phyloP scores from a whole-genome alignment of 2,113 vertebrate species.

The Periophthalmus modestus region DNA sequence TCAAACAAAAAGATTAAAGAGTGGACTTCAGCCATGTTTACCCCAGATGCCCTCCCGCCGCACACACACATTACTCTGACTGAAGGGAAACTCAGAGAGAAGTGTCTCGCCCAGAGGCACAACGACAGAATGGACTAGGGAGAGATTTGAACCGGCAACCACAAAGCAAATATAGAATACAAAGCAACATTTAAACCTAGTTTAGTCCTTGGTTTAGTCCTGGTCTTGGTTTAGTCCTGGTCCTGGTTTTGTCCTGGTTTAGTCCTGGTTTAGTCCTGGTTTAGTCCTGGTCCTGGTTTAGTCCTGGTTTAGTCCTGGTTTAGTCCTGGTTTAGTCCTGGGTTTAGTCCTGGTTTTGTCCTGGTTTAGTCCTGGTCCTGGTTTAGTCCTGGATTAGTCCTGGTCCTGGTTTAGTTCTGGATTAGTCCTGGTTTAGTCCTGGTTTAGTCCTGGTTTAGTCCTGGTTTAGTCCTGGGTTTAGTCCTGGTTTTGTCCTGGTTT shows the following conservation, averaged over 20 bases:
- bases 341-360: not conserved
- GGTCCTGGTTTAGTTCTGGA: too few relatives aligned
- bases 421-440: not conserved
- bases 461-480: not conserved
- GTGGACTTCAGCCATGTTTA: too few relatives aligned
- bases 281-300: too few relatives aligned
- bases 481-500: not conserved
- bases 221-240: not conserved
- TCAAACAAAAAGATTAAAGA: not conserved
- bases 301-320: not conserved
- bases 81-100: too few relatives aligned
- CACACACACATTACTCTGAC: too few relatives aligned
- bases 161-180: too few relatives aligned
- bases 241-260: too few relatives aligned
- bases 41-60: too few relatives aligned
- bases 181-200: not conserved
- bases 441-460: not conserved
- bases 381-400: not conserved
- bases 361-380: too few relatives aligned
- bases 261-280: not conserved
- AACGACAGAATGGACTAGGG: too few relatives aligned
- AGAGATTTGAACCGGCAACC: too few relatives aligned
- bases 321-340: not conserved
- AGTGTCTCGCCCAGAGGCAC: too few relatives aligned
- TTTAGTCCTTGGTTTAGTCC: not conserved